Conservation (phyloP, 2,113 vertebrate genomes). For the Osmerus mordax region DNA sequence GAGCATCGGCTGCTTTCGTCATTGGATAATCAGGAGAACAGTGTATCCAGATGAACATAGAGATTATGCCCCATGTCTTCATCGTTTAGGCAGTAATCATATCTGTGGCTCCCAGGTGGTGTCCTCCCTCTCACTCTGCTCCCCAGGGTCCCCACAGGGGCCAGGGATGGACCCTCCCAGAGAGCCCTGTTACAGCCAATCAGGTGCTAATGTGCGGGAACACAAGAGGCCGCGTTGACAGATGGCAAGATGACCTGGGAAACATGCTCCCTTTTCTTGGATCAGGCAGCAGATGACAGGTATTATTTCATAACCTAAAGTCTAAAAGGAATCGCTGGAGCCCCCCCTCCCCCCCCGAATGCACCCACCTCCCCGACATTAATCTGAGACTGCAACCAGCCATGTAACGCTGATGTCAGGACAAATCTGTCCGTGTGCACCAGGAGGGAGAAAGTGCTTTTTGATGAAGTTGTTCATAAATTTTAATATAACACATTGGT, state of each 20-base stretch:
- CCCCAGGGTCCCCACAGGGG: constrained; percentile 67
- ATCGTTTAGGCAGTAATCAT: constrained; percentile 13
- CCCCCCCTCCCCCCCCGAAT: background rate
- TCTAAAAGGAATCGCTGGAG: constrained; percentile 83
- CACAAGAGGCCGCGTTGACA: constrained; percentile 76
- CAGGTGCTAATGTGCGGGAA: constrained; percentile 84
- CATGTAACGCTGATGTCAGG: constrained; percentile 88
- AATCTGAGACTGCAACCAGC: constrained; percentile 89
- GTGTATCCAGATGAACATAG: background rate
- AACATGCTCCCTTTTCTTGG: constrained; percentile 89
- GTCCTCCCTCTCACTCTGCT: constrained; percentile 4
- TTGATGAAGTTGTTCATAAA: constrained; percentile 98
- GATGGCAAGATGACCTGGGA: constrained; percentile 94
- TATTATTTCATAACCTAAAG: constrained; percentile 95
- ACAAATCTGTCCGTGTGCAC: constrained; percentile 87
- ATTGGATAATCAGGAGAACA: constrained; percentile 6
- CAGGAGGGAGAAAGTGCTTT: constrained; percentile 89
- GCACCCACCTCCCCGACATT: constrained; percentile 65
- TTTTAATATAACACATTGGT: constrained; percentile 95
- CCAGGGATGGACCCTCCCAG: constrained; percentile 75
- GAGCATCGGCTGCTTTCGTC: background rate
- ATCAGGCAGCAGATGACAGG: constrained; percentile 95
- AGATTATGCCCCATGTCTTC: constrained; percentile 5
- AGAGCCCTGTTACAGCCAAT: constrained; percentile 85
- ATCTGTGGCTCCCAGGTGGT: constrained; percentile 7